These are phyloP conservation scores for Pelusios castaneus DNA, from an alignment of 2,113 vertebrate species.

Conservation along the genomic window DNA sequence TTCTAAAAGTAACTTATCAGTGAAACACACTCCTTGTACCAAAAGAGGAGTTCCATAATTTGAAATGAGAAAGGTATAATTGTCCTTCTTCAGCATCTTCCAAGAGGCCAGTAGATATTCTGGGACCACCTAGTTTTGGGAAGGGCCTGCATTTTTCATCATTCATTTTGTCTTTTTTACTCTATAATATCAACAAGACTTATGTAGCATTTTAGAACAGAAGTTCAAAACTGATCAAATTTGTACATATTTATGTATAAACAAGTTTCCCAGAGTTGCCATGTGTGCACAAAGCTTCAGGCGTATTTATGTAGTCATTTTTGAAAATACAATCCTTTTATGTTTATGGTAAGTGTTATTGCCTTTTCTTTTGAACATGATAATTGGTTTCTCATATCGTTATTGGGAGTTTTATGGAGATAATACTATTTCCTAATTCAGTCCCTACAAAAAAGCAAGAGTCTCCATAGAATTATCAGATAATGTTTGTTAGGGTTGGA, in stretches of 20 bases:
- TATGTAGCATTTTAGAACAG: neutral
- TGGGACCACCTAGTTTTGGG: neutral
- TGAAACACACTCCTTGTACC: constrained; percentile 60
- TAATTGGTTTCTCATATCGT: neutral
- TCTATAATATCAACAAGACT: neutral
- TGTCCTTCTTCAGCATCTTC: constrained; percentile 51
- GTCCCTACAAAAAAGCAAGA: constrained; percentile 27
- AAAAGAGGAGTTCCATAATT: constrained; percentile 59
- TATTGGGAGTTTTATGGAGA: constrained; percentile 18
- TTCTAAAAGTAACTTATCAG: constrained; percentile 52
- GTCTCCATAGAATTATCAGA: neutral
- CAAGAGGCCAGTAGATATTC: constrained; percentile 4
- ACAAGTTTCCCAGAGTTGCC: neutral
- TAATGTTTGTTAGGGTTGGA: constrained; percentile 24
- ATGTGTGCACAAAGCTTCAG: neutral
- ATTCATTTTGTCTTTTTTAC: neutral
- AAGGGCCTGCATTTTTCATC: neutral
- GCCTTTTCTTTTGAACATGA: neutral
- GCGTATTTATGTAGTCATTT: neutral
- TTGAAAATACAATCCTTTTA: neutral
- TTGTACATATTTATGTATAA: neutral
- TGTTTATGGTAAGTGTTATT: neutral
- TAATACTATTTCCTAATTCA: neutral
- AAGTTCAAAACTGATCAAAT: neutral
- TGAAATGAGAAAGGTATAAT: constrained; percentile 53